Base-by-base conservation (phyloP, 2,888 invertebrate species). In the Malacosoma neustria region DNA sequence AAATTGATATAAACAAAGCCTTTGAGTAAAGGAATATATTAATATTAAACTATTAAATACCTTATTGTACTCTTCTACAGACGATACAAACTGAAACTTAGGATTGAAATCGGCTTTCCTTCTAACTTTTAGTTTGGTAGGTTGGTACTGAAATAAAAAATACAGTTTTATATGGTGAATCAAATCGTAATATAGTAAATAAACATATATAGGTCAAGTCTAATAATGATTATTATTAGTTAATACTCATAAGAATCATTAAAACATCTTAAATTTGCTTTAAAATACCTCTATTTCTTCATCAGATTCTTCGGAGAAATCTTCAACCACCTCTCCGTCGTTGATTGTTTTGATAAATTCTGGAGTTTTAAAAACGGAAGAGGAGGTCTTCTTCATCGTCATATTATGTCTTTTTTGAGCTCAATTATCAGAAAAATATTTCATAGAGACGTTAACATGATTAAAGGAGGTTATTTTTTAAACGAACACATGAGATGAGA, bases 341-440 rank as follows among this genome's bases (percentile, higher is more conserved):
- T 90, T 88, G 41, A 97, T 96, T 0, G 96, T 96, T 75, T 90
- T 90, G 38, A 96, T 92, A 47, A 95, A 82, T 48, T 92, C 93
- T 22, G 75, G 84, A 55, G 9, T 22, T 22, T 22, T n/a, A n/a
- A n/a, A n/a, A n/a, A n/a, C n/a, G n/a, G n/a, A n/a, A n/a, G n/a
- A n/a, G n/a, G n/a, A n/a, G n/a, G n/a, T n/a, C n/a, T n/a, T n/a
- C n/a, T n/a, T n/a, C n/a, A n/a, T n/a, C n/a, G n/a, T n/a, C n/a
- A n/a, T n/a, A n/a, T n/a, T n/a, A n/a, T n/a, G n/a, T n/a, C n/a
- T n/a, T n/a, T n/a, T n/a, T n/a, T n/a, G n/a, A n/a, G n/a, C n/a
- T n/a, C n/a, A n/a, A n/a, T n/a, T n/a, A n/a, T n/a, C n/a, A n/a
- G n/a, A n/a, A n/a, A n/a, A n/a, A n/a, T n/a, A n/a, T n/a, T n/a